Percentiles rank a stretch among this genome's conserved stretches.
phyloP scores from a whole-genome alignment of 2,113 vertebrate genomes.

The Ailuropoda melanoleuca region DNA sequence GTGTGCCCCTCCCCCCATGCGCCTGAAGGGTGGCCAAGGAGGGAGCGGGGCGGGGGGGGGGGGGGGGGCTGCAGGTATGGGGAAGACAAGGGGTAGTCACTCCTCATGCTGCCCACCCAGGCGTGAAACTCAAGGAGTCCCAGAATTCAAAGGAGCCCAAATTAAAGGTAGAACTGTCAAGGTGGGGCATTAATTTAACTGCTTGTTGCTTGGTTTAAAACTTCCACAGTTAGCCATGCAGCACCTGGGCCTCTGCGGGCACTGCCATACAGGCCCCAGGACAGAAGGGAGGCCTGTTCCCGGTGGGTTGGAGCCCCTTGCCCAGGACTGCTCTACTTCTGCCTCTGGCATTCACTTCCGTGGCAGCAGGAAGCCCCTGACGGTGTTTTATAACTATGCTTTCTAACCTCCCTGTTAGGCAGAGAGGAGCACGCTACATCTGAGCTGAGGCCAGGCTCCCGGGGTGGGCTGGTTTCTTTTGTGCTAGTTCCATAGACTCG shows the following conservation, averaged over 20 bases:
- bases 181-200: neutral
- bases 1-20: neutral
- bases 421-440: neutral
- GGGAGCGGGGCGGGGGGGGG: neutral
- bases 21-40: neutral
- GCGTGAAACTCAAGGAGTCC: neutral
- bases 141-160: neutral
- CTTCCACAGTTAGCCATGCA: neutral
- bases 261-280: neutral
- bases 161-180: neutral
- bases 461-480: accelerated
- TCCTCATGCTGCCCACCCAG: neutral
- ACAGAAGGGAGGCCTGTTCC: neutral
- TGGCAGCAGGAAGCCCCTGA: neutral
- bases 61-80: too few species aligned
- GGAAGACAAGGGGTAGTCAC: too few species aligned
- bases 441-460: neutral
- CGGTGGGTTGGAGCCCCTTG: neutral
- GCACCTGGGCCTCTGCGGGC: too few species aligned
- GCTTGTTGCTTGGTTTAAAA: neutral
- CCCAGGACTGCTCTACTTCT: neutral
- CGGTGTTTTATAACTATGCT: neutral
- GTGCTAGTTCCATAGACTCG: accelerated
- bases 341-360: neutral
- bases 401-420: neutral